These are phyloP conservation scores for Heliocidaris tuberculata DNA, from an alignment of 35 echinoderm and acorn worm genomes.

Conservation along the genomic window DNA sequence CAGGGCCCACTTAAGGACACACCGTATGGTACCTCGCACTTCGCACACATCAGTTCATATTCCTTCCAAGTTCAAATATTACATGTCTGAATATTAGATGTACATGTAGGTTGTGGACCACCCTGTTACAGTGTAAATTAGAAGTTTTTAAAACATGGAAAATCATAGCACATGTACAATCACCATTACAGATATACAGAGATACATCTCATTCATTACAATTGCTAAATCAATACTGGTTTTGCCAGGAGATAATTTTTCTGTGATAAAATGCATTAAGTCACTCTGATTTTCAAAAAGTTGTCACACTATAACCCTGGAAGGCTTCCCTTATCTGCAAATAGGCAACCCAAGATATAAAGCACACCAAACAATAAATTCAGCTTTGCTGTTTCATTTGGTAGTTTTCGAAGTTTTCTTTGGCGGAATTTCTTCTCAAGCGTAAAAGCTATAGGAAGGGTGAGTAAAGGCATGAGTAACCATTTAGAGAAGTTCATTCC, in stretches of 20 bases:
- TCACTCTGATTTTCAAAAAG: neutral
- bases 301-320: conserved; percentile 58
- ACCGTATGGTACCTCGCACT: too few relatives aligned
- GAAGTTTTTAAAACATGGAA: too few relatives aligned
- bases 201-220: neutral
- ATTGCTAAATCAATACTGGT: neutral
- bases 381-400: conserved; percentile 74
- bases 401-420: conserved; percentile 58
- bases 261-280: neutral
- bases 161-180: neutral
- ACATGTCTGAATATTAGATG: too few relatives aligned
- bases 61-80: too few relatives aligned
- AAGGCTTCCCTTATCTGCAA: conserved; percentile 48
- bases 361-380: conserved; percentile 84
- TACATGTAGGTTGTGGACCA: too few relatives aligned
- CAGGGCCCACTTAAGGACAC: too few relatives aligned
- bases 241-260: neutral
- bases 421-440: conserved; percentile 90
- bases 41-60: too few relatives aligned
- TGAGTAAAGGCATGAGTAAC: conserved; percentile 72
- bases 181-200: neutral
- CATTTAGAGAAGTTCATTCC: conserved; percentile 74
- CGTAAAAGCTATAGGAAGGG: conserved; percentile 78
- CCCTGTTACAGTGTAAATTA: too few relatives aligned
- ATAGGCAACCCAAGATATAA: conserved; percentile 70